Evolutionary conservation across 2,113 vertebrate genomes (phyloP), one percentile per base, ranked within the genome.

Genomic region (Semnornis frantzii): DNA sequence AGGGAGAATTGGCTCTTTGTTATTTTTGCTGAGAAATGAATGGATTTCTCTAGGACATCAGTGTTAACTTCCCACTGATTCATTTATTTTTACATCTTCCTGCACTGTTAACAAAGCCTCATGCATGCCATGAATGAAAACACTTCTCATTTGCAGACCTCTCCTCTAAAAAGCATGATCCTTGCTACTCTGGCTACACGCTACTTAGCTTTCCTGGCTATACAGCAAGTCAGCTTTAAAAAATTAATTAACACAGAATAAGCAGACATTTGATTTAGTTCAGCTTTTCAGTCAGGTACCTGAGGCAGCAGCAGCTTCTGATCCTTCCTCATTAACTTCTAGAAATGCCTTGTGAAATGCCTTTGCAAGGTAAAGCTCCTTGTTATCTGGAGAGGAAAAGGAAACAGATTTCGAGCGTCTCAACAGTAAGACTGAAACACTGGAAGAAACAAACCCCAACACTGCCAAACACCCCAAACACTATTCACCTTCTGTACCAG

Each of bases 291-390:
- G 62, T 34, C 72, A 58, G 59, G 57, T 97, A 99, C 99, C 99
- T 98, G 99, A 99, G 74, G 98, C 98, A n/a, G 98, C 99, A 10
- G 99, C 99, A 64, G 98, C 99, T 97, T 99, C 99, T 2, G 99
- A 98, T 72, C 99, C 99, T 92, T 99, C 99, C 97, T 99, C 99
- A 14, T 99, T 99, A 97, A 99, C 98, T 97, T 99, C 99, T 91
- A 99, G 96, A 96, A 99, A 99, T 10, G 98, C 98, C 96, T 99
- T 99, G 97, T 99, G 99, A 90, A 99, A 98, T 0, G 98, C 99
- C 95, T 98, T 99, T 52, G 98, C 98, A 72, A 99, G 98, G 94
- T 98, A 98, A 94, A 99, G 96, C 60, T 98, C 98, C 94, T 98
- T 98, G 74, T 98, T 98, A 93, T 98, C 99, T 99, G 97, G 23